A percentile compares a stretch with the other conserved stretches of the same genome.
Conservation (phyloP, 2,888 invertebrate genomes). For the Drosophila anomelani region DNA sequence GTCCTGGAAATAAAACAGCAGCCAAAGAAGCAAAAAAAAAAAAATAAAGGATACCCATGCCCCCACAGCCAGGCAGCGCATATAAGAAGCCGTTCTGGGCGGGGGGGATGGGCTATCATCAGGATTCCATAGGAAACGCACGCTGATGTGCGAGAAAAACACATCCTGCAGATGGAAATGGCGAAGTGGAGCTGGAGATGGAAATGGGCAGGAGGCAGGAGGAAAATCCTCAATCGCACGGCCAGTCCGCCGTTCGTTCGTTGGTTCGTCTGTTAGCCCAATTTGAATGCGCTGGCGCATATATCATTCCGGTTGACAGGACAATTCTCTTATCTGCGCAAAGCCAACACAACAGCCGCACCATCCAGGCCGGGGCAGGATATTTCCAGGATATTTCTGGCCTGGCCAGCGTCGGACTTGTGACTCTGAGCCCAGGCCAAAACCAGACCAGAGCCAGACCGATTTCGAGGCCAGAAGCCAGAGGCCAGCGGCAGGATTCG, state of each 20-base stretch:
- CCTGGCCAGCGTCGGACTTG: conserved; percentile 44
- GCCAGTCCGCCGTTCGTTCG: conserved; percentile 41
- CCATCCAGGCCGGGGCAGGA: conserved; percentile 12
- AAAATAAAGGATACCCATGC: conserved; percentile 13
- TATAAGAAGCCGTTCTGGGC: conserved; percentile 29
- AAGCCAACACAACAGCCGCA: conserved; percentile 84
- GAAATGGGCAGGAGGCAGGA: conserved; percentile 6
- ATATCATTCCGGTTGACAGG: conserved; percentile 89
- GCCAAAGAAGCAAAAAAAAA: conserved; percentile 50
- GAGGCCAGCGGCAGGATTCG: conserved; percentile 23
- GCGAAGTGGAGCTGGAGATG: conserved; percentile 18
- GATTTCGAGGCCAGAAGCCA: conserved; percentile 23
- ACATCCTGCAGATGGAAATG: conserved; percentile 64
- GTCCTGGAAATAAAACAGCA: conserved; percentile 52
- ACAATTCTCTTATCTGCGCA: conserved; percentile 88
- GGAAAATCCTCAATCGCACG: conserved; percentile 54
- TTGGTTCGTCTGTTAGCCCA: conserved; percentile 83
- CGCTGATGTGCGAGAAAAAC: conserved; percentile 80
- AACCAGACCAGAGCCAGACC: conserved; percentile 45
- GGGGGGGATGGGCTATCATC: conserved; percentile 66
- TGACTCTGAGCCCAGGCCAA: conserved; percentile 27
- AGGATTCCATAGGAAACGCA: conserved; percentile 76
- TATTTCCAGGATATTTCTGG: conserved; percentile 35
- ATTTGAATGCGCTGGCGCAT: conserved; percentile 86
- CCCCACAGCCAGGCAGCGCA: conserved; percentile 7